Base-by-base conservation (phyloP, 2,113 vertebrate species). In the Lagopus muta region DNA sequence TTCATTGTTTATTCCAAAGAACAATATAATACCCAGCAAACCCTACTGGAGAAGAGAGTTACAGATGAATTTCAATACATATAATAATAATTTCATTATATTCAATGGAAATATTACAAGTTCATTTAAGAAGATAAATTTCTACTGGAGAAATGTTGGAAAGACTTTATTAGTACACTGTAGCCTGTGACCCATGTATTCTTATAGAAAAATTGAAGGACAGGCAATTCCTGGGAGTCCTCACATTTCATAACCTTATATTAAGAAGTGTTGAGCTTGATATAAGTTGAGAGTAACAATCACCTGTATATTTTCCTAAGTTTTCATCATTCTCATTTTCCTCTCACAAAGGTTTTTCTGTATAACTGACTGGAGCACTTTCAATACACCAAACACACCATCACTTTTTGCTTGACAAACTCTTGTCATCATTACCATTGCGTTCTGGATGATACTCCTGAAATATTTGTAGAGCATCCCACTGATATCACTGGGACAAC, bases 171-270 rank as follows among this genome's bases (percentile, higher is more conserved):
- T 73, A 93, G 36, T 32, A 13, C 11, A 30, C 48, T 52, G 25
- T 62, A 73, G 16, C 7, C 32, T 80, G n/a, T 76, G 28, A 54
- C 3, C 2, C 20, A n/a, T 0, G 0, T 38, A 34, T 38, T 32
- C 48, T 79, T 27, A 36, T 36, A 3, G 11, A 21, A 60, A 54
- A 74, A 27, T 22, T 77, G 64, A 91, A 86, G 21, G 65, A 70
- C 7, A 55, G 67, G 54, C 4, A 69, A 8, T 8, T 70, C 16
- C 34, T 43, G 4, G 67, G 21, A 6, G 15, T 86, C 32, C 5
- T 67, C 25, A 30, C 8, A 73, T 9, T 77, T 34, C 14, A n/a
- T 55, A 65, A 71, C 6, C 11, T 64, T 54, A 27, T 71, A 81
- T 74, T 71, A 67, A 88, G 50, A 64, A 18, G 21, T 42, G 38